phyloP scores from a whole-genome alignment of 2,113 vertebrate species.

The Empidonax traillii region DNA sequence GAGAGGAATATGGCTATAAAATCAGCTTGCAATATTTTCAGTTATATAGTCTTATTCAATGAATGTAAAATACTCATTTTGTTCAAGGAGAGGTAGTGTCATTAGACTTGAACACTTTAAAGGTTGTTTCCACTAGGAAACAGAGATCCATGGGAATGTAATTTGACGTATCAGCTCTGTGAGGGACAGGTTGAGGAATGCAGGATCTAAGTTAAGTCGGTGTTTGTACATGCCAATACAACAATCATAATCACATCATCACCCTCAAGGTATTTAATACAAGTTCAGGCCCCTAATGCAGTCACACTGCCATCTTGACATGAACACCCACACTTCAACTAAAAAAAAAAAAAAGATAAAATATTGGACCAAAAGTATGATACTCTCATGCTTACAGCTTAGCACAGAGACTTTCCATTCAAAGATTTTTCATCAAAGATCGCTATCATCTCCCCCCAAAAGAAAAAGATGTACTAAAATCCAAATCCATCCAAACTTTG shows the following conservation, averaged over 20 bases:
- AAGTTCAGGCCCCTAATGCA: background rate
- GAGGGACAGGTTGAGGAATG: background rate
- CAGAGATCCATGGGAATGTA: background rate
- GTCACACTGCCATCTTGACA: background rate
- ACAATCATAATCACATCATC: background rate
- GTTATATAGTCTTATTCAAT: background rate
- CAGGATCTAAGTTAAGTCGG: background rate
- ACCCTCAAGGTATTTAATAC: background rate
- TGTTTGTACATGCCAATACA: background rate
- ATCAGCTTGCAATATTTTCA: background rate
- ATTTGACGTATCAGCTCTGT: background rate
- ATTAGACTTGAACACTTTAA: background rate
- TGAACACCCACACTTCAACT: background rate
- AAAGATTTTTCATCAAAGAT: conserved; percentile 32
- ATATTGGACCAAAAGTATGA: background rate
- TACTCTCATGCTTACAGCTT: background rate
- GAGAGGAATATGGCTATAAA: background rate
- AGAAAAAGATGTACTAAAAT: conserved; percentile 13
- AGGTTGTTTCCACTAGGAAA: background rate
- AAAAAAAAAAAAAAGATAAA: background rate
- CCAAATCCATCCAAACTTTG: conserved; percentile 23
- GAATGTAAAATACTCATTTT: background rate
- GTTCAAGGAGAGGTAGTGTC: background rate
- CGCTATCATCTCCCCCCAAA: background rate
- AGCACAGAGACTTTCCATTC: background rate